These are phyloP conservation scores for Hyposmocoma kahamanoa DNA, from an alignment of 1,140 invertebrate species.

Conservation along the genomic window DNA sequence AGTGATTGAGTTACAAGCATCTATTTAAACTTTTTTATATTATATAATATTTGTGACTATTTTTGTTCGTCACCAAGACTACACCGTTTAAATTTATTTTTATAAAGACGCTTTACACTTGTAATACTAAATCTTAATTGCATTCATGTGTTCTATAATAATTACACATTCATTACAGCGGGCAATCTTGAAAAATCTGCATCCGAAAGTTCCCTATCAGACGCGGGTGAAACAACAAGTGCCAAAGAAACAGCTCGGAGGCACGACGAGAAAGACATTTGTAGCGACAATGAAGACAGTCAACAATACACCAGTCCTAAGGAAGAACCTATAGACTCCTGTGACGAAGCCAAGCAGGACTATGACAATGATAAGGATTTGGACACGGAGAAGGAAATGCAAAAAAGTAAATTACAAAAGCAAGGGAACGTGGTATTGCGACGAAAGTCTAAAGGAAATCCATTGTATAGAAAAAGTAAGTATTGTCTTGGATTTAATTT, in stretches of 20 bases:
- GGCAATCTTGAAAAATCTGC: slow-evolving; percentile 82
- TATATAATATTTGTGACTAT: too few relatives aligned
- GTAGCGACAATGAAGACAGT: slow-evolving; percentile 75
- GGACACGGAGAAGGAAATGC: slow-evolving; percentile 36
- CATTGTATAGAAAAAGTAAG: slow-evolving; percentile 81
- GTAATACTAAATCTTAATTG: too few relatives aligned
- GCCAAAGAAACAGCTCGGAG: slow-evolving; percentile 80
- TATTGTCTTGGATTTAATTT: slow-evolving; percentile 3
- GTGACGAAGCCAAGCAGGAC: slow-evolving; percentile 42
- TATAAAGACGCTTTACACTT: too few relatives aligned
- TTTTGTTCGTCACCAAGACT: too few relatives aligned
- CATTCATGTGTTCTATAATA: too few relatives aligned
- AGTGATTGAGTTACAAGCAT: too few relatives aligned
- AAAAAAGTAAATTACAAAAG: slow-evolving; percentile 58
- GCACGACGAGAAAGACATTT: slow-evolving; percentile 82
- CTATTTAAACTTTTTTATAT: too few relatives aligned
- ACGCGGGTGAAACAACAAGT: slow-evolving; percentile 78
- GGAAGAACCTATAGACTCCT: slow-evolving; percentile 40
- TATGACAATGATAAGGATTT: slow-evolving; percentile 51
- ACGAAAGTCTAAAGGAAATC: slow-evolving; percentile 78
- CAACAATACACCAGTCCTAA: slow-evolving; percentile 13
- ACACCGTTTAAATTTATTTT: too few relatives aligned
- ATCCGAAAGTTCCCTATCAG: slow-evolving; percentile 90
- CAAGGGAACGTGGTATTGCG: slow-evolving; percentile 77
- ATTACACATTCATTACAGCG: too few relatives aligned